Base-by-base conservation (phyloP, 2,797 vertebrate genomes). In the Clarias pachynema region DNA sequence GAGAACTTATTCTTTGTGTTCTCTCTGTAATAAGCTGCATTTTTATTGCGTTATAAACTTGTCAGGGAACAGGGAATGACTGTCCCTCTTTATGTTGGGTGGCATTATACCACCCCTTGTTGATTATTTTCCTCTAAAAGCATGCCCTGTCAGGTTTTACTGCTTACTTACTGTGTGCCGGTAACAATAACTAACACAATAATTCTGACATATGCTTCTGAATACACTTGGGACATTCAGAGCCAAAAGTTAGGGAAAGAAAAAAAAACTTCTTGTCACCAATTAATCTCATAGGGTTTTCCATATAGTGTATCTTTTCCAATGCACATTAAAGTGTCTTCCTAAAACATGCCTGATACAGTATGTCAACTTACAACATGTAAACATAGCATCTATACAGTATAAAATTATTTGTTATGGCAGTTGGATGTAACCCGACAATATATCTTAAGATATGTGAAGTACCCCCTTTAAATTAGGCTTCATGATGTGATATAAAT, bases 271-370 rank as follows among this genome's bases (percentile, higher is more conserved):
- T 81, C 70, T 79, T 70, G 72, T 79, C 68, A 63, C 40, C 60
- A 63, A 63, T 83, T 63, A 79, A 82, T 82, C 85, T 88, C 81
- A 68, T 49, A 63, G 77, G 81, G 74, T 68, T 82, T 44, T 53
- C 14, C 12, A 53, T 53, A 53, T 4, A 53, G 12, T 53, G 72
- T 63, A 57, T 88, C 22, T 85, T 81, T 79, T 60, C 68, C 70
- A 78, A 6, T 81, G 66, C 84, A 82, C 78, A 77, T 86, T 69
- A 82, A 78, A 80, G 78, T 85, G 86, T 84, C 77, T 82, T 88
- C 81, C 31, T 85, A 59, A 83, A 85, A 82, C 77, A 81, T 86
- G 80, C 87, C 82, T 86, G 63, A 70, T 59, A 68, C 34, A 34
- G 34, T 34, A 34, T 88, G 81, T 81, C 59, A 84, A 79, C 83